These are phyloP conservation scores for Halichoerus grypus DNA, from an alignment of 2,113 vertebrate species.

Conservation along the genomic window DNA sequence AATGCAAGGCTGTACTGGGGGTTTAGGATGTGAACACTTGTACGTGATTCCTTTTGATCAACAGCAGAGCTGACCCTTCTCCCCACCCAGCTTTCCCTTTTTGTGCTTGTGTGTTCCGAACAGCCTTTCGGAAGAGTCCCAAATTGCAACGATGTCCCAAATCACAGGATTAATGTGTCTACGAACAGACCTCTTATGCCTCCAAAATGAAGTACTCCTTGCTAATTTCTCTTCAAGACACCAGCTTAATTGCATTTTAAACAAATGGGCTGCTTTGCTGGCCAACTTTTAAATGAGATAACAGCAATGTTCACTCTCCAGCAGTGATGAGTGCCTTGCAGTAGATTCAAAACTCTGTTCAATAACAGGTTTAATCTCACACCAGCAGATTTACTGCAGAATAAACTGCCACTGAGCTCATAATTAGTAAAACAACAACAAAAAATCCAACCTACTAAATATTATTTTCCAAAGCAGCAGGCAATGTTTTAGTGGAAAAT, in stretches of 20 bases:
- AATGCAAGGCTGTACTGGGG: background rate
- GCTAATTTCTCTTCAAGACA: conserved; percentile 96
- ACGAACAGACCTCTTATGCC: conserved; percentile 92
- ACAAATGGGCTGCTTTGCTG: conserved; percentile 96
- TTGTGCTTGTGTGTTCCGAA: conserved; percentile 74
- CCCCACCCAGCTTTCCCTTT: conserved; percentile 63
- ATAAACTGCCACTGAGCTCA: conserved; percentile 93
- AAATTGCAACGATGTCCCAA: conserved; percentile 88
- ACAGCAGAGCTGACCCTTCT: conserved; percentile 66
- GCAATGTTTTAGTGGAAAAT: conserved; percentile 95
- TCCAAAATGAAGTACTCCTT: conserved; percentile 94
- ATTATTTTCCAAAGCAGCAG: conserved; percentile 96
- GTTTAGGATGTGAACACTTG: background rate
- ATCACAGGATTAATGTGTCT: conserved; percentile 93
- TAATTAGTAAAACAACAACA: conserved; percentile 91
- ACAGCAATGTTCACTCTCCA: conserved; percentile 94
- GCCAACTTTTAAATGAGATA: conserved; percentile 96
- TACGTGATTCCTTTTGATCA: conserved; percentile 37
- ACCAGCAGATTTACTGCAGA: conserved; percentile 93
- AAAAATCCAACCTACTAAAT: conserved; percentile 89
- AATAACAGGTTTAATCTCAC: conserved; percentile 95
- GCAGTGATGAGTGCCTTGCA: conserved; percentile 94
- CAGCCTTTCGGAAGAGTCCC: conserved; percentile 84
- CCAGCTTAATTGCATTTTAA: conserved; percentile 97
- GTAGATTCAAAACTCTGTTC: conserved; percentile 94